Conservation (phyloP, 2,113 vertebrate genomes). For the Macaca mulatta region DNA sequence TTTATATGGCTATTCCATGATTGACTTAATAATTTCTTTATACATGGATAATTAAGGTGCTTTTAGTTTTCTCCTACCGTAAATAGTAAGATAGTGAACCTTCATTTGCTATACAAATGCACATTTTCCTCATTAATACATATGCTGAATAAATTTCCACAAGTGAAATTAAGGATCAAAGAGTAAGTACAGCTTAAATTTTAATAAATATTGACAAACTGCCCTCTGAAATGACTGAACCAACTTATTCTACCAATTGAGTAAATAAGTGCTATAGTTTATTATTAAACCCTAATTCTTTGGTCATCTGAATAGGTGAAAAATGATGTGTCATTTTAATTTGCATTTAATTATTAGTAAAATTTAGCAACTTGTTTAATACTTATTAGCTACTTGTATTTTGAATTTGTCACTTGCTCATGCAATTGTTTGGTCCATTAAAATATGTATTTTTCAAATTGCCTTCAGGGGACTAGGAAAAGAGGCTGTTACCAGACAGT, state of each 20-base stretch:
- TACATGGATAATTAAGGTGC: neutral
- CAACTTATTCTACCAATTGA: neutral
- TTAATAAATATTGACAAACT: neutral
- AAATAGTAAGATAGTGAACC: neutral
- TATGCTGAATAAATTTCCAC: neutral
- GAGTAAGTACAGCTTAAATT: neutral
- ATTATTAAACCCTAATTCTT: neutral
- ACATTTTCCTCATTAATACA: neutral
- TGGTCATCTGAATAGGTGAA: neutral
- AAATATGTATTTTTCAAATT: neutral
- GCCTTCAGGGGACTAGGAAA: neutral
- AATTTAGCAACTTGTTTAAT: neutral
- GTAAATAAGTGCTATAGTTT: neutral
- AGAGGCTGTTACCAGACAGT: neutral
- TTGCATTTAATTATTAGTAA: neutral
- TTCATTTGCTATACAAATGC: neutral
- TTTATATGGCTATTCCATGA: neutral
- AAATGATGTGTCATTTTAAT: neutral
- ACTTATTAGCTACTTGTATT: neutral
- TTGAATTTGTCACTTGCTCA: neutral
- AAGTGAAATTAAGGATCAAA: slow-evolving; percentile 14
- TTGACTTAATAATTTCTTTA: neutral
- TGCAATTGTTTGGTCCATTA: neutral
- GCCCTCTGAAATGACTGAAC: neutral
- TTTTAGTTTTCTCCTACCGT: neutral